A percentile compares a stretch with the other conserved stretches of the same genome.
These are phyloP conservation scores for Zosterops japonicus DNA, from an alignment of 2,113 vertebrate genomes.

Conservation along the genomic window DNA sequence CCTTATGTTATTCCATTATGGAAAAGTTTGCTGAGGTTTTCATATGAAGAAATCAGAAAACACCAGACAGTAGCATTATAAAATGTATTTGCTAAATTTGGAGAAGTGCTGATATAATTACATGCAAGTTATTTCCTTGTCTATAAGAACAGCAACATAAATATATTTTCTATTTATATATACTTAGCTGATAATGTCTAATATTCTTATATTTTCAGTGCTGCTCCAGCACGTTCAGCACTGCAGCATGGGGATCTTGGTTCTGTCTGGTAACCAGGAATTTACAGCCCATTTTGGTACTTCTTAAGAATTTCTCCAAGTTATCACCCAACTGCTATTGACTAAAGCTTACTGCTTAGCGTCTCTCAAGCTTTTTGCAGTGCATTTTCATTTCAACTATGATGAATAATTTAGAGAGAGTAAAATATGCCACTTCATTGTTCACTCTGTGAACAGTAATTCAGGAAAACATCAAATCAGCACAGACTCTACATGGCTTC, in stretches of 20 bases:
- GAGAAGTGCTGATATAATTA: neutral
- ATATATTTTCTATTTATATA: neutral
- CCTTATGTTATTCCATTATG: fast-evolving
- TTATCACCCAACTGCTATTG: neutral
- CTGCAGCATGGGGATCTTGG: neutral
- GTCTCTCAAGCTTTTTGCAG: neutral
- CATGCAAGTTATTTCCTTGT: neutral
- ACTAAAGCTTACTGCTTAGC: neutral
- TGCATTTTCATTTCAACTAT: neutral
- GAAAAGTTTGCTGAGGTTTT: neutral
- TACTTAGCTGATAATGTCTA: neutral
- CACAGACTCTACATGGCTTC: neutral
- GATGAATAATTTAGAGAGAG: neutral
- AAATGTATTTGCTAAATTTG: neutral
- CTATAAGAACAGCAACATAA: too few relatives aligned
- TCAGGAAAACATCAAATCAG: neutral
- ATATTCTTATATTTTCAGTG: neutral
- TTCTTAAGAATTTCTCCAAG: neutral
- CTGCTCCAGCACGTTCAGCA: neutral
- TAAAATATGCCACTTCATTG: neutral
- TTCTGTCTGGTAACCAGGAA: neutral
- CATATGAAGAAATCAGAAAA: neutral
- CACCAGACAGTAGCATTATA: neutral
- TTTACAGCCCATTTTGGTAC: neutral
- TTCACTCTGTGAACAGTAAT: neutral